Conservation (phyloP, 2,113 vertebrate species). For the Vidua chalybeata region DNA sequence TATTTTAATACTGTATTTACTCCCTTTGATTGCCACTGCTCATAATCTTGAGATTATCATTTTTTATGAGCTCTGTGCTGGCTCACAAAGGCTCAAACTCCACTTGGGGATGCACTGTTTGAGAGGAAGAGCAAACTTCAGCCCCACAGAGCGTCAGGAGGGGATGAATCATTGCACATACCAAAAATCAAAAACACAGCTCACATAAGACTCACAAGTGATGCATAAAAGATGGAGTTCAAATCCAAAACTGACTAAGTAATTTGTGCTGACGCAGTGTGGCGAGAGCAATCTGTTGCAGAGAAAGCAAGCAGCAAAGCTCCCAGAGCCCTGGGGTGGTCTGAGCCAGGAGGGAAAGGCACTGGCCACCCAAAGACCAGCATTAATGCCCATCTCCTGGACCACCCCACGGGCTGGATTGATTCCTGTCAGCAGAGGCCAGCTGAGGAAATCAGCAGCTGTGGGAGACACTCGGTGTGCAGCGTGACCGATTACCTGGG, state of each 20-base stretch:
- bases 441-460: slow-evolving; percentile 25
- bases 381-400: slow-evolving; percentile 24
- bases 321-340: not conserved
- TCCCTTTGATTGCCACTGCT: not conserved
- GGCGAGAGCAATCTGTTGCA: not conserved
- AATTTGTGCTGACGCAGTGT: not conserved
- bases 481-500: slow-evolving; percentile 5
- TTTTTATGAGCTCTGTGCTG: not conserved
- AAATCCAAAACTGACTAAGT: not conserved
- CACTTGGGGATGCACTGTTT: fast-evolving
- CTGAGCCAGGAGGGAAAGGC: not conserved
- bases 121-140: not conserved
- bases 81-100: not conserved
- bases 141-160: not conserved
- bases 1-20: not conserved
- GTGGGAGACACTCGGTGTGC: not conserved
- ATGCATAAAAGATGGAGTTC: not conserved
- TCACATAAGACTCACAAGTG: not conserved
- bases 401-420: not conserved
- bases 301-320: not conserved
- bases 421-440: not conserved
- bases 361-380: not conserved
- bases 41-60: not conserved
- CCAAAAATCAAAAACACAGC: not conserved
- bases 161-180: not conserved